Evolutionary conservation across 2,888 invertebrate species (phyloP).

Genomic region (Zygogramma bicolorata): DNA sequence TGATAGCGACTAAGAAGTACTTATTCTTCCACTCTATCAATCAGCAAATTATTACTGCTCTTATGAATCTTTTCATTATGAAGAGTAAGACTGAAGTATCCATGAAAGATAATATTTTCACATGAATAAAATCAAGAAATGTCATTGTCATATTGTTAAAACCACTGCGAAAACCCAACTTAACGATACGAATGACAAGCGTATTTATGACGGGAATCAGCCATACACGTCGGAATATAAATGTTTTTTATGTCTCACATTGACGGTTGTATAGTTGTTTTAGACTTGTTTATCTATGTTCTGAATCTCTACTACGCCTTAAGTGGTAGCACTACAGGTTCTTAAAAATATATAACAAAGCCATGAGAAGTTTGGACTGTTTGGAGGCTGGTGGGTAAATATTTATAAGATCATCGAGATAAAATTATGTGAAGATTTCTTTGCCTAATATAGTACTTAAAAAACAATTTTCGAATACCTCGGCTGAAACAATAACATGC

Average conservation of each 20-base stretch:
- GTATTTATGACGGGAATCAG: conserved; percentile 37
- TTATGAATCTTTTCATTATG: too few relatives aligned
- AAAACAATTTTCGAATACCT: conserved; percentile 39
- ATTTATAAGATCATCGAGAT: conserved; percentile 46
- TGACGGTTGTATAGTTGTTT: conserved; percentile 53
- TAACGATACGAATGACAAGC: conserved; percentile 27
- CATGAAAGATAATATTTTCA: too few relatives aligned
- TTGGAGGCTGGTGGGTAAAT: conserved; percentile 46
- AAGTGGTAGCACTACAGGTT: conserved; percentile 45
- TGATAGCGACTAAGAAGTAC: too few relatives aligned
- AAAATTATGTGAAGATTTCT: conserved; percentile 33
- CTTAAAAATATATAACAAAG: conserved; percentile 45
- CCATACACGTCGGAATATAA: conserved; percentile 38
- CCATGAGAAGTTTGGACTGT: conserved; percentile 43
- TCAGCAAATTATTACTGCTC: too few relatives aligned
- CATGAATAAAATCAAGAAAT: too few relatives aligned
- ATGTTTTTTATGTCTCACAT: conserved; percentile 49
- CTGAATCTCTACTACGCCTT: conserved; percentile 42
- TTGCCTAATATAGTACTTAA: conserved; percentile 39
- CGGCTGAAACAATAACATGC: conserved; percentile 35
- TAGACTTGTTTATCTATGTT: conserved; percentile 53
- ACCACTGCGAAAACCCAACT: not conserved
- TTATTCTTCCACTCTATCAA: too few relatives aligned
- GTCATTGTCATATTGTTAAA: not conserved
- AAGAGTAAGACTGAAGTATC: too few relatives aligned